Evolutionary conservation across 2,113 vertebrate species (phyloP).

Genomic region (Ciconia boyciana): DNA sequence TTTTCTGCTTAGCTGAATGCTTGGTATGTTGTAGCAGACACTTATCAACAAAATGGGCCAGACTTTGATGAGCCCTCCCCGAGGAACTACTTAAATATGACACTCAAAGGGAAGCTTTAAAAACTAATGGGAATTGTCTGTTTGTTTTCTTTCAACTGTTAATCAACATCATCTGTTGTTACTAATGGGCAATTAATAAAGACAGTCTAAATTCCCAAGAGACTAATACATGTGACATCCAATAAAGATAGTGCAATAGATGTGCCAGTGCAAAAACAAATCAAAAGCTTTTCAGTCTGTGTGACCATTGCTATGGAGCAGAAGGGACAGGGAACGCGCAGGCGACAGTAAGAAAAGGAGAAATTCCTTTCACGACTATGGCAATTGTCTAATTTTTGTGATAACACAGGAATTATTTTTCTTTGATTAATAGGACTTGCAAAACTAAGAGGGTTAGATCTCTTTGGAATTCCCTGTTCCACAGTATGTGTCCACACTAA

Average conservation of each 20-base stretch:
- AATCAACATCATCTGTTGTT: not conserved
- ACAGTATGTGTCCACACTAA: not conserved
- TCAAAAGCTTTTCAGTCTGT: not conserved
- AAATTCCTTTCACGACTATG: not conserved
- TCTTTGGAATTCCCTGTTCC: not conserved
- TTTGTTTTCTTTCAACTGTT: conserved; percentile 14
- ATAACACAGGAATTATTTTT: not conserved
- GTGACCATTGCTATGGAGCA: not conserved
- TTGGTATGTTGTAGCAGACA: not conserved
- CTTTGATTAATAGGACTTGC: not conserved
- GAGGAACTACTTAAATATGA: not conserved
- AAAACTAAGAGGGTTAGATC: not conserved
- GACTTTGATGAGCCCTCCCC: not conserved
- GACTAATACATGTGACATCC: not conserved
- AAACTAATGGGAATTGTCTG: not conserved
- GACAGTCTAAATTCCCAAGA: not conserved
- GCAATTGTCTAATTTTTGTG: not conserved
- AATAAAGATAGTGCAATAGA: not conserved
- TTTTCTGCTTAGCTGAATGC: not conserved
- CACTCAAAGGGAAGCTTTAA: not conserved
- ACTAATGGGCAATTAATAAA: not conserved
- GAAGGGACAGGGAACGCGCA: not conserved
- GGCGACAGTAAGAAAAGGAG: not conserved
- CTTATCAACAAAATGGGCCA: not conserved
- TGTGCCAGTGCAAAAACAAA: not conserved